Conservation (phyloP, 2,113 vertebrate species). For the cattle (Bos taurus) region DNA sequence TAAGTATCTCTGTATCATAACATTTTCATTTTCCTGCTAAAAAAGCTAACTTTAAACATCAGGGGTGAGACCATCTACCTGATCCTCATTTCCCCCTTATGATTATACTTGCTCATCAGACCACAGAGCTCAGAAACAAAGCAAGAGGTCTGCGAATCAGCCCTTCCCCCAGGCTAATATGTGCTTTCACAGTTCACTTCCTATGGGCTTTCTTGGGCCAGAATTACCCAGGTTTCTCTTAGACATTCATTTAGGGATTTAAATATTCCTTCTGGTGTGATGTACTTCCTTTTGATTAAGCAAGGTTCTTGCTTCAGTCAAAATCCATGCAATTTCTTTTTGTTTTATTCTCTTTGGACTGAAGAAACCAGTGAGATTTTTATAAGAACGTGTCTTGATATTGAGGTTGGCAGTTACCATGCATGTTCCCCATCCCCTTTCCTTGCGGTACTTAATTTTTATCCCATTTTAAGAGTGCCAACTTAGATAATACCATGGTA, state of each 20-base stretch:
- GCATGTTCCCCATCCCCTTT: not conserved
- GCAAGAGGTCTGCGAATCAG: not conserved
- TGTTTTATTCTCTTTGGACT: not conserved
- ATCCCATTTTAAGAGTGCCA: not conserved
- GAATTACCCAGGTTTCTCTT: not conserved
- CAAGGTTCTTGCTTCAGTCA: not conserved
- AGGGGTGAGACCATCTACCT: not conserved
- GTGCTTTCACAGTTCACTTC: not conserved
- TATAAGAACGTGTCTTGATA: not conserved
- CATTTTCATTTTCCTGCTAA: conserved; percentile 23
- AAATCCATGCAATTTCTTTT: not conserved
- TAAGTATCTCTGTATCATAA: conserved; percentile 41
- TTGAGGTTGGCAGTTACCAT: not conserved
- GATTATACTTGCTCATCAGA: not conserved
- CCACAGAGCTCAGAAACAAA: not conserved
- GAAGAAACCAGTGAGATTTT: not conserved
- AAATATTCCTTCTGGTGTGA: not conserved
- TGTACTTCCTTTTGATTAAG: not conserved
- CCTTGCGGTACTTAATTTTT: not conserved
- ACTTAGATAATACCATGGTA: not conserved
- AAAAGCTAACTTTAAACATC: not conserved
- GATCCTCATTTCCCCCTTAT: not conserved
- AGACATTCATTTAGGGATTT: not conserved
- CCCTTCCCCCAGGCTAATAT: too few species aligned
- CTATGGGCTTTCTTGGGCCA: not conserved